A percentile compares a stretch with the other conserved stretches of the same genome.
These are phyloP conservation scores for Apodemia mormo DNA, from an alignment of 2,888 invertebrate genomes.

Conservation along the genomic window DNA sequence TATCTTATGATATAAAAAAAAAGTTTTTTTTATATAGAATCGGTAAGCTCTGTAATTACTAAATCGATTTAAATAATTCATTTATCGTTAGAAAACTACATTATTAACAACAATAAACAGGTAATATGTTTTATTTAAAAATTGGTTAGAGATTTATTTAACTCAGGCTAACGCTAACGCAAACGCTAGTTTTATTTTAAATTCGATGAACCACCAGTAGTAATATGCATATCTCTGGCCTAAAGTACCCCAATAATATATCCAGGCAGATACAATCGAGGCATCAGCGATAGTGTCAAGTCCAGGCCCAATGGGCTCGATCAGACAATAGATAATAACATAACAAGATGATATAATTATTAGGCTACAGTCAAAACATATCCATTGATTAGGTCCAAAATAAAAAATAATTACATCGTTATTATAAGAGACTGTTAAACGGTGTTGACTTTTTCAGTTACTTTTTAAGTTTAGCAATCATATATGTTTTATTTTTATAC, in stretches of 20 bases:
- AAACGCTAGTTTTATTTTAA: too few species aligned
- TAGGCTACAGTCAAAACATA: constrained; percentile 59
- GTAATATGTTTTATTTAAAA: too few species aligned
- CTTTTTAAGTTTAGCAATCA: neutral
- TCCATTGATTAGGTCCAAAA: constrained; percentile 59
- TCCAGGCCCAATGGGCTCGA: constrained; percentile 35
- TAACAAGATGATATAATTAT: constrained; percentile 62
- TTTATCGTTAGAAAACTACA: too few species aligned
- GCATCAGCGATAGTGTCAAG: constrained; percentile 25
- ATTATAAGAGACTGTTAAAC: neutral
- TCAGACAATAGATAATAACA: constrained; percentile 63
- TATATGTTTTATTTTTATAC: neutral
- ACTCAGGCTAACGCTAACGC: too few species aligned
- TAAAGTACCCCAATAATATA: neutral
- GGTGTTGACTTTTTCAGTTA: neutral
- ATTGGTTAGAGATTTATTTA: too few species aligned
- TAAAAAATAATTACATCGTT: constrained; percentile 32
- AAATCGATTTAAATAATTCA: too few species aligned
- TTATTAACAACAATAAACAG: too few species aligned
- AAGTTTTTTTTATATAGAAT: too few species aligned
- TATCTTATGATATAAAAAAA: too few species aligned
- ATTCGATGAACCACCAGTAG: too few species aligned
- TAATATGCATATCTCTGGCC: neutral
- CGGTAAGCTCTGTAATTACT: too few species aligned
- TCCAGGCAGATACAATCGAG: too few species aligned